Percentiles rank a stretch among this genome's conserved stretches.
Conservation (phyloP, 2,113 vertebrate genomes). For the Mesembrinibis cayennensis region DNA sequence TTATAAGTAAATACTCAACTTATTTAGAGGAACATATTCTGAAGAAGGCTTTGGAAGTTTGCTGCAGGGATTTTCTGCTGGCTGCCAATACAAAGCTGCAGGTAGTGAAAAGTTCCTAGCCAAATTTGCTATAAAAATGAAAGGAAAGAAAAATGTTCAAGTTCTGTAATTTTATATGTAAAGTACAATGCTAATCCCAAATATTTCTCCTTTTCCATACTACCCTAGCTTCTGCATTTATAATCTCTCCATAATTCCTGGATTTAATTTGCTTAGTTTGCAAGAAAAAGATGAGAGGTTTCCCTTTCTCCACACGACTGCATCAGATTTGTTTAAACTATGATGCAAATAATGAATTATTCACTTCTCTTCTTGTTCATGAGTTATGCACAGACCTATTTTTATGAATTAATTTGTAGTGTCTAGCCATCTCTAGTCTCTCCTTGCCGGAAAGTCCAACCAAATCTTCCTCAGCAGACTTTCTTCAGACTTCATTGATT, state of each 20-base stretch:
- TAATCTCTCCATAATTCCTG: not conserved
- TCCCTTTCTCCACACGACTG: not conserved
- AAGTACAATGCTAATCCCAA: not conserved
- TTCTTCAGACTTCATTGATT: not conserved
- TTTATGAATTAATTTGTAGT: not conserved
- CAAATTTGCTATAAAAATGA: not conserved
- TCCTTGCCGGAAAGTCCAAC: not conserved
- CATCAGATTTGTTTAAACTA: not conserved
- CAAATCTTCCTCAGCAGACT: not conserved
- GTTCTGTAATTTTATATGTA: not conserved
- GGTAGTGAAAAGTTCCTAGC: not conserved
- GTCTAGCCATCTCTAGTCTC: not conserved
- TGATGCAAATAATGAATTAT: not conserved
- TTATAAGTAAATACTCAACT: not conserved
- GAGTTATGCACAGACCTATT: not conserved
- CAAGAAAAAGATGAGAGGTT: not conserved
- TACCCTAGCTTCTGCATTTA: not conserved
- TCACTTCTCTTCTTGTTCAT: not conserved
- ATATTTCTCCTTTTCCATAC: not conserved
- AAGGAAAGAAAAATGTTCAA: not conserved
- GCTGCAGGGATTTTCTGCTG: not conserved
- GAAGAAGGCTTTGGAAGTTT: not conserved
- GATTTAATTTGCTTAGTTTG: not conserved
- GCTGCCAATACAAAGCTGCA: not conserved
- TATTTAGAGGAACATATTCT: not conserved